Base-by-base conservation (phyloP, 1,140 invertebrate genomes). In the Caenorhabditis latens region DNA sequence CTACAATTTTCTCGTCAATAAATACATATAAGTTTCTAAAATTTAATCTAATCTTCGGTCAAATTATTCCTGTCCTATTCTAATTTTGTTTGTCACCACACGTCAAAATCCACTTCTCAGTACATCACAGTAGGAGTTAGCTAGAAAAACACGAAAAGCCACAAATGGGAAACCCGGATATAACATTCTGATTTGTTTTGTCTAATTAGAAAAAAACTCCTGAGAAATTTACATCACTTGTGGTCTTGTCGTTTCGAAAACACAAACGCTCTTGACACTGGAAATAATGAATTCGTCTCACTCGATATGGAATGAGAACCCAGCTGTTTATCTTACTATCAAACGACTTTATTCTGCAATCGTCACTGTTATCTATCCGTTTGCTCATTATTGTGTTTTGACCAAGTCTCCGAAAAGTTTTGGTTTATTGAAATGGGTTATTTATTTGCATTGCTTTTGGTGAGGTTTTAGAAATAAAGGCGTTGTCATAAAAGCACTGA, bases 261-360 rank as follows among this genome's bases (percentile, higher is more conserved):
- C 50, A 11, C 13, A 53, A 53, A 53, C 0, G 16, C 14, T 58
- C 57, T n/a, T 4, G 50, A 5, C 55, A 58, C 13, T 19, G 0
- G 5, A 48, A 71, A 21, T 4, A 21, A 79, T 50, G 71, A 50
- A 50, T 21, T 32, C 40, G 13, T 79, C 71, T 32, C 46, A 79
- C 53, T 79, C 71, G 40, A 79, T 79, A 24, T 79, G 71, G 71
- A 79, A 79, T 50, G 71, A 79, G n/a, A 48, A 79, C 53, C 71
- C 71, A 11, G n/a, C 13, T 50, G n/a, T 79, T 4, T 79, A 79
- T 32, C 11, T n/a, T 3, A 24, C 40, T 43, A 46, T 71, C 6
- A 71, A 71, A 46, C 65, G 65, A n/a, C 5, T 46, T 13, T 71
- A 46, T 7, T 43, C 65, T 14, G 40, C 42, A 71, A 43, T 71